Base-by-base conservation (phyloP, 2,797 vertebrate species). In the Megaceryle alcyon region DNA sequence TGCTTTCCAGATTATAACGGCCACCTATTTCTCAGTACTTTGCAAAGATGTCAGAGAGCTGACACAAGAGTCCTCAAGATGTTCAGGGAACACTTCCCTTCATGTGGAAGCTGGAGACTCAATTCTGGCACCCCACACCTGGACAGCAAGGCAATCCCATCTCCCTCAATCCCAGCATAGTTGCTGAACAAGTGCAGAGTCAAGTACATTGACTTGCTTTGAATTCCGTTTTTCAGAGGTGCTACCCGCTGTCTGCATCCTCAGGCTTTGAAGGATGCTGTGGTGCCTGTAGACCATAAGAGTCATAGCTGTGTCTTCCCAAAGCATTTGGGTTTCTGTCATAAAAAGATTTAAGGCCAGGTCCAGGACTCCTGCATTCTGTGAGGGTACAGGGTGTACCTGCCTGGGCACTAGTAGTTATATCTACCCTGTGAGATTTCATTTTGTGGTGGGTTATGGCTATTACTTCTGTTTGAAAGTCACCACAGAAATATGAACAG, bases 91-190 rank as follows among this genome's bases (percentile, higher is more conserved):
- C 4, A 0, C 15, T 88, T 4, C 1, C 14, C 44, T 88, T 81
- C 49, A 6, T 17, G 33, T 64, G 69, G 64, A 86, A 93, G 33
- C 44, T 86, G 53, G 9, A 70, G 33, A 33, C 9, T 83, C 5
- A 19, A 0, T 68, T 83, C 41, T 65, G 25, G 12, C 5, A 8
- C 8, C 3, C 21, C 14, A 2, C 2, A 1, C 39, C 43, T n/a
- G 20, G 35, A 60, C n/a, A 76, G 6, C 0, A 5, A 80, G 51
- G 48, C 53, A 75, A 7, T 81, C 29, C 14, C 26, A 25, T 51
- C 68, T 82, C 17, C 17, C 25, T 82, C 20, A 5, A 23, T n/a
- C 48, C 26, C 69, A 46, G 61, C 26, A 15, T 14, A 48, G 31
- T 78, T 75, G 33, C 61, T 89, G 53, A 26, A 20, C 43, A 53